phyloP scores from a whole-genome alignment of 2,797 vertebrate genomes.

The Cetoscarus ocellatus region DNA sequence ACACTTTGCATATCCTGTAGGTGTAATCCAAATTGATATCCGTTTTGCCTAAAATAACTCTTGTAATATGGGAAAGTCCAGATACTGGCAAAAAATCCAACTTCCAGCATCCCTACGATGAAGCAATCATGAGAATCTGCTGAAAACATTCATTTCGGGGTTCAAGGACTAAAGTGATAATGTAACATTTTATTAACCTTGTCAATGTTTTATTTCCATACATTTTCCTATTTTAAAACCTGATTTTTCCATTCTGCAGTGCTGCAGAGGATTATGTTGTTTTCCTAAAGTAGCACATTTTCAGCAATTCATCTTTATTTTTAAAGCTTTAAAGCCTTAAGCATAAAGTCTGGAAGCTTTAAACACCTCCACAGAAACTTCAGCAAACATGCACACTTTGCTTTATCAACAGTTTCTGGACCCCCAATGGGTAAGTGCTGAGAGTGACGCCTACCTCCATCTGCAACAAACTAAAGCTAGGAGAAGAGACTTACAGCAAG shows the following conservation, averaged over 20 bases:
- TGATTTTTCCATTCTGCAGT: not conserved
- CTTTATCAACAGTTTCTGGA: constrained; percentile 16
- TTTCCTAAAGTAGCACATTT: not conserved
- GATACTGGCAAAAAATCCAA: too few relatives aligned
- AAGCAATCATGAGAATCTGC: too few relatives aligned
- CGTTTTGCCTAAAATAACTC: too few relatives aligned
- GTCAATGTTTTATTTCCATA: too few relatives aligned
- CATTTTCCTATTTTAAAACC: too few relatives aligned
- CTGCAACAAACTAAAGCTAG: constrained; percentile 28
- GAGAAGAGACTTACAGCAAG: constrained; percentile 1
- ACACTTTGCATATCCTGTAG: too few relatives aligned
- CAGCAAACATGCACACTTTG: not conserved
- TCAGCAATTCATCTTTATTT: constrained; percentile 9
- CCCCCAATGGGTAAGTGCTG: not conserved
- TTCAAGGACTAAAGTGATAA: too few relatives aligned
- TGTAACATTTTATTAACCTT: too few relatives aligned
- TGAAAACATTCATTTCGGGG: too few relatives aligned
- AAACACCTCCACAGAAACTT: constrained; percentile 2
- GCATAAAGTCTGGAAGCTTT: not conserved
- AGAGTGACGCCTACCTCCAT: constrained; percentile 34
- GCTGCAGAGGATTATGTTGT: not conserved
- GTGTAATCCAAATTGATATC: too few relatives aligned
- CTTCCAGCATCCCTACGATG: too few relatives aligned
- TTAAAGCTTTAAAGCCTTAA: not conserved
- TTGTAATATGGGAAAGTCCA: too few relatives aligned